Percentiles rank a stretch among this genome's conserved stretches.
These are phyloP conservation scores for Cossypha caffra DNA, from an alignment of 2,797 vertebrate species.

Conservation along the genomic window DNA sequence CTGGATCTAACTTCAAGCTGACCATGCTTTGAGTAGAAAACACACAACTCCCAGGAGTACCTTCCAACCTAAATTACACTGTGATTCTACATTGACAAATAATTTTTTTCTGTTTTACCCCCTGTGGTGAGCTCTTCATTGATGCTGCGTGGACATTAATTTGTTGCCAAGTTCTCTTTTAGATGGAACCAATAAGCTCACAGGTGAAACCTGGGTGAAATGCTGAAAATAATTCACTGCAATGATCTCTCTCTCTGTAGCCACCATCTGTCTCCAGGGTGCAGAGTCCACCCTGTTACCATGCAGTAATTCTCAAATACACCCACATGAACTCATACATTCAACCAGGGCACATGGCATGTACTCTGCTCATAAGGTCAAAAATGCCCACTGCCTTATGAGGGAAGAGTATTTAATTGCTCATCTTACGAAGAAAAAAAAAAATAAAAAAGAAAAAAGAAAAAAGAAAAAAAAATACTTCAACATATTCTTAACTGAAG, in stretches of 20 bases:
- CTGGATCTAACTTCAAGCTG: background rate
- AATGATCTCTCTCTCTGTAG: background rate
- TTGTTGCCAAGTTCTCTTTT: background rate
- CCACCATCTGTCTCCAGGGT: background rate
- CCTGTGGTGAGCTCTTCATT: background rate
- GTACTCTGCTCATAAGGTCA: background rate
- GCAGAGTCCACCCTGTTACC: background rate
- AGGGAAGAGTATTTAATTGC: background rate
- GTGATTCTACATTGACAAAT: background rate
- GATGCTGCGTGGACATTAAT: background rate
- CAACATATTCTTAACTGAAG: background rate
- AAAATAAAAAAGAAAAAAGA: rapidly evolving
- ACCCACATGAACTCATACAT: background rate
- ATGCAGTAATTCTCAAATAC: background rate
- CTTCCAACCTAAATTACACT: background rate
- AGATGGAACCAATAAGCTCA: background rate
- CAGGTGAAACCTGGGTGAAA: background rate
- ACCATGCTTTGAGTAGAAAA: background rate
- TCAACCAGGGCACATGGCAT: background rate
- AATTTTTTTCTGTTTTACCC: background rate
- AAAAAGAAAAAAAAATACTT: rapidly evolving
- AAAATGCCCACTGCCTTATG: background rate
- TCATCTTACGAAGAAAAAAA: background rate
- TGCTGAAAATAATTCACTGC: background rate
- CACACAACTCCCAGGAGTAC: rapidly evolving